Evolutionary conservation across 2,113 vertebrate genomes (phyloP), one percentile per base, ranked within the genome.

Genomic region (Notarius quadriscutis): DNA sequence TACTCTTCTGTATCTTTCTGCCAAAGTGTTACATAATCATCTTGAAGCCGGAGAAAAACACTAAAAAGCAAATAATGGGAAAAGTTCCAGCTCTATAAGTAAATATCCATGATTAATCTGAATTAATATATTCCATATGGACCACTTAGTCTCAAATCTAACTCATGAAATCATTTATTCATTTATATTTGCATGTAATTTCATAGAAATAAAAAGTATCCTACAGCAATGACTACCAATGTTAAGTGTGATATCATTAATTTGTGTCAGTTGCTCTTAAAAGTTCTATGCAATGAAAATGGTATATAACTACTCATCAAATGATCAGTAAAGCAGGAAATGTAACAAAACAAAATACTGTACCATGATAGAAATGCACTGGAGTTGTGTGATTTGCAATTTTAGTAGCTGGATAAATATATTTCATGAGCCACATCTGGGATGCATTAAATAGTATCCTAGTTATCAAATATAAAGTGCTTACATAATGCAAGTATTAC

Each of bases 11-110:
- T 22, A 75, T 75, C 41, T 75, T 75, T 50, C 30, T 81, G 7
- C 88, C 88, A 53, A 86, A 89, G 83, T 89, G 88, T 83, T 87
- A 89, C 27, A 74, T 89, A 0, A 86, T 89, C 30, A 72, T 89
- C 1, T 14, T 75, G 1, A 75, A 75, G 18, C 72, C 72, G 12
- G 18, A 50, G 18, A 75, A 25, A n/a, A 75, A 75, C 72, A 75
- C 41, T 12, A 75, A 75, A 75, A 75, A 50, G 20, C 72, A 75
- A 75, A 22, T 75, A 0, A 50, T 75, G 18, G 72, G 72, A 22
- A 75, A 75, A 12, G 72, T 20, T 65, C 41, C 41, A 41, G 41
- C 3, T 41, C 22, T 7, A 22, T 62, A 65, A 12, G 12, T n/a
- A 65, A 65, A 65, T 65, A 65, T 27, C 4, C 25, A 63, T 12